phyloP scores from a whole-genome alignment of 2,888 invertebrate species.

The Chrysina gloriosa region DNA sequence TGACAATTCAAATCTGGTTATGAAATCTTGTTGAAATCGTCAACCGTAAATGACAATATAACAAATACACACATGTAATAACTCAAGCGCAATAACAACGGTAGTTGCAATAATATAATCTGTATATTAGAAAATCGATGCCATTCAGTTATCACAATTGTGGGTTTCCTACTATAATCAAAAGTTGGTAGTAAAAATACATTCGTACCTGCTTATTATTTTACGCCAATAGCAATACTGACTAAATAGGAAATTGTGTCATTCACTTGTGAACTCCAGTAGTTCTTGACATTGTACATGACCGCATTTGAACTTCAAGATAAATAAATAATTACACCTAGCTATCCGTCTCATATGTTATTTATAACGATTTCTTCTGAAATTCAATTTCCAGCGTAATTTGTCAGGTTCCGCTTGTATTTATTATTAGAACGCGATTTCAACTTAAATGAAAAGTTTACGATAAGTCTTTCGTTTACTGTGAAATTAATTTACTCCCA shows the following conservation, averaged over 20 bases:
- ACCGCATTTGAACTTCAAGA: slow-evolving; percentile 26
- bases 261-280: neutral
- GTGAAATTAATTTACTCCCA: neutral
- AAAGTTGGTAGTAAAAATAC: neutral
- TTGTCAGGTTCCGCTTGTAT: slow-evolving; percentile 5
- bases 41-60: no score
- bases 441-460: slow-evolving; percentile 12
- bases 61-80: no score
- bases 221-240: slow-evolving; percentile 9
- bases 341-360: slow-evolving; percentile 9
- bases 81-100: no score
- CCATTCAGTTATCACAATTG: neutral
- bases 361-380: slow-evolving; percentile 17
- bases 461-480: neutral
- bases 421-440: slow-evolving; percentile 8
- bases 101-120: no score
- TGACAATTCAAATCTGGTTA: no score
- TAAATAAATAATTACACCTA: slow-evolving; percentile 22
- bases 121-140: no score
- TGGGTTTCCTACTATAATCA: neutral
- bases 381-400: slow-evolving; percentile 11
- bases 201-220: no score
- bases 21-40: no score
- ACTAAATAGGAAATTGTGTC: neutral
- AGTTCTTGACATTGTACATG: slow-evolving; percentile 30